A percentile compares a stretch with the other conserved stretches of the same genome.
Evolutionary conservation across 2,888 invertebrate species (phyloP).

Genomic region (Eupithecia insigniata): DNA sequence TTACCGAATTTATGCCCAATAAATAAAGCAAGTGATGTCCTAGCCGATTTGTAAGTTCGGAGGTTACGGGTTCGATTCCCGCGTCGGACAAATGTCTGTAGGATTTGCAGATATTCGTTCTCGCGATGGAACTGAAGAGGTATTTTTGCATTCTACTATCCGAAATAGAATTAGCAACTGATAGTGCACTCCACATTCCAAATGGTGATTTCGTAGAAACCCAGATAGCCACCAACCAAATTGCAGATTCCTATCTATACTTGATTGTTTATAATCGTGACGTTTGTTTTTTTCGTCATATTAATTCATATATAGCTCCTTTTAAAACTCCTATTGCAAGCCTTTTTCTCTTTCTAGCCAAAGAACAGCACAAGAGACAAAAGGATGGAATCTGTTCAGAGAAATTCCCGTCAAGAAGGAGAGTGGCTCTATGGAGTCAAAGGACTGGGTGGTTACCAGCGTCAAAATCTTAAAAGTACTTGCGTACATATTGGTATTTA

Average conservation of each 20-base stretch:
- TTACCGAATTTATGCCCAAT: neutral
- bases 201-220: neutral
- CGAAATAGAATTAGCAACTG: neutral
- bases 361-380: slow-evolving; percentile 81
- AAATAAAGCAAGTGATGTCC: neutral
- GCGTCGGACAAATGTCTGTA: neutral
- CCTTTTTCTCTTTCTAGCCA: slow-evolving; percentile 63
- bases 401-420: slow-evolving; percentile 87
- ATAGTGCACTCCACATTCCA: neutral
- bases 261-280: neutral
- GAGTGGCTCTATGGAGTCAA: slow-evolving; percentile 87
- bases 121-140: neutral
- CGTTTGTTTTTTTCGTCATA: neutral
- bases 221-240: neutral
- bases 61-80: neutral
- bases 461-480: slow-evolving; percentile 87
- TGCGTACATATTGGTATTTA: slow-evolving; percentile 88
- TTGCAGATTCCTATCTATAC: neutral
- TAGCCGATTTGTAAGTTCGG: neutral
- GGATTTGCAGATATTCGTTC: neutral
- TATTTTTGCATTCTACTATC: neutral
- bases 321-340: neutral
- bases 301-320: neutral
- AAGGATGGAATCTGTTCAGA: slow-evolving; percentile 92
- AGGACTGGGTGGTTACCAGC: slow-evolving; percentile 85